Conservation (phyloP, 2,113 vertebrate species). For the Hippolais icterina region DNA sequence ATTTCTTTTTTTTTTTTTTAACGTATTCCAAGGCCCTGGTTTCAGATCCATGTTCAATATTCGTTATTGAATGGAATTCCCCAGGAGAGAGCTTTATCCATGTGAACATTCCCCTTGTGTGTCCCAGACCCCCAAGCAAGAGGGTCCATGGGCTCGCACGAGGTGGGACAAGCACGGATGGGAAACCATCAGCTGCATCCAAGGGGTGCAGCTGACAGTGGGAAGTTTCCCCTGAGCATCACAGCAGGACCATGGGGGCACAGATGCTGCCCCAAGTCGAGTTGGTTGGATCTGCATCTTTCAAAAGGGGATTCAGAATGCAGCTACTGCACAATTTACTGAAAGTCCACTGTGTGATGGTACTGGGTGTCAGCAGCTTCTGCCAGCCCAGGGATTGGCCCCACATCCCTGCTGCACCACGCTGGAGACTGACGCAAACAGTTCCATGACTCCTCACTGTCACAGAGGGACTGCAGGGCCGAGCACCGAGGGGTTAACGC, state of each 20-base stretch:
- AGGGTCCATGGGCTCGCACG: rapidly evolving
- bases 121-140: too few relatives aligned
- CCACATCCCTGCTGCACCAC: background rate
- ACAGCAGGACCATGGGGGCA: rapidly evolving
- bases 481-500: constrained; percentile 20
- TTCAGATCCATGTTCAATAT: background rate
- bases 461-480: rapidly evolving
- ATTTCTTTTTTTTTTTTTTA: too few relatives aligned
- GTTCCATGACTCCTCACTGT: rapidly evolving
- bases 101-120: rapidly evolving
- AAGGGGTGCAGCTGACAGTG: too few relatives aligned
- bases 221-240: background rate
- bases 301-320: background rate
- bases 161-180: rapidly evolving
- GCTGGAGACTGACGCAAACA: rapidly evolving
- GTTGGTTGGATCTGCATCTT: rapidly evolving
- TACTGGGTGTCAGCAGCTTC: background rate
- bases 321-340: background rate
- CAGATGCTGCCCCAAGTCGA: background rate
- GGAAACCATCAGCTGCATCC: background rate
- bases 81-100: background rate
- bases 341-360: background rate
- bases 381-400: rapidly evolving
- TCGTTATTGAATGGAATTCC: rapidly evolving
- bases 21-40: background rate